A percentile compares a stretch with the other conserved stretches of the same genome.
These are phyloP conservation scores for Myotis pilosus DNA, from an alignment of 2,797 vertebrate genomes.

Conservation along the genomic window DNA sequence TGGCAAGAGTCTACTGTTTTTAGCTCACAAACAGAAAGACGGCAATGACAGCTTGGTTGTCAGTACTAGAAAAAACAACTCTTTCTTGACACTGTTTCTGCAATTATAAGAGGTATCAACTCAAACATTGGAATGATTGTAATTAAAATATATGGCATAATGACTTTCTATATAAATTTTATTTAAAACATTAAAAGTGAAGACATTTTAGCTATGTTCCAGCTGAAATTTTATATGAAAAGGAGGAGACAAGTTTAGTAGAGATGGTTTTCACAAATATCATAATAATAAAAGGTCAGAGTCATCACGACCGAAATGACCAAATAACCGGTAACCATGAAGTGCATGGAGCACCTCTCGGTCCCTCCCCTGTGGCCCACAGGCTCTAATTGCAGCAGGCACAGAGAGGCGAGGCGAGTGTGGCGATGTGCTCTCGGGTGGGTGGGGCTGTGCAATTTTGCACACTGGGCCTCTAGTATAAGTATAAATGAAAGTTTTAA, in stretches of 20 bases:
- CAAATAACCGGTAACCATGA: too few species aligned
- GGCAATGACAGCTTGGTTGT: neutral
- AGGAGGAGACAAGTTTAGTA: neutral
- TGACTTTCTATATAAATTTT: neutral
- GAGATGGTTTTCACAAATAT: neutral
- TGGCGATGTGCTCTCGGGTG: too few species aligned
- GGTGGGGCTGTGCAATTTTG: too few species aligned
- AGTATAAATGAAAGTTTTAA: neutral
- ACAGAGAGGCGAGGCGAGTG: too few species aligned
- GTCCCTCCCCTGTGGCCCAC: too few species aligned
- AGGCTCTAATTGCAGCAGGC: too few species aligned
- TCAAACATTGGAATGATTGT: neutral
- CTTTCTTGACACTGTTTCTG: neutral
- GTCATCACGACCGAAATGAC: too few species aligned
- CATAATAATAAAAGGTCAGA: too few species aligned
- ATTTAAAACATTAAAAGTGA: slow-evolving; percentile 26
- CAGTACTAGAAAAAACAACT: neutral
- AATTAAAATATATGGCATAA: neutral
- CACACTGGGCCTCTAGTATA: neutral
- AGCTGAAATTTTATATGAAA: neutral
- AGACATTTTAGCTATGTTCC: neutral
- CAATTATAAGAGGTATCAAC: neutral
- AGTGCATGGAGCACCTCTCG: too few species aligned
- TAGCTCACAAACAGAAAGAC: neutral
- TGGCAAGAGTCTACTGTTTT: neutral